Evolutionary conservation across 2,113 vertebrate species (phyloP), one percentile per base, ranked within the genome.

Genomic region (Scatophagus argus): DNA sequence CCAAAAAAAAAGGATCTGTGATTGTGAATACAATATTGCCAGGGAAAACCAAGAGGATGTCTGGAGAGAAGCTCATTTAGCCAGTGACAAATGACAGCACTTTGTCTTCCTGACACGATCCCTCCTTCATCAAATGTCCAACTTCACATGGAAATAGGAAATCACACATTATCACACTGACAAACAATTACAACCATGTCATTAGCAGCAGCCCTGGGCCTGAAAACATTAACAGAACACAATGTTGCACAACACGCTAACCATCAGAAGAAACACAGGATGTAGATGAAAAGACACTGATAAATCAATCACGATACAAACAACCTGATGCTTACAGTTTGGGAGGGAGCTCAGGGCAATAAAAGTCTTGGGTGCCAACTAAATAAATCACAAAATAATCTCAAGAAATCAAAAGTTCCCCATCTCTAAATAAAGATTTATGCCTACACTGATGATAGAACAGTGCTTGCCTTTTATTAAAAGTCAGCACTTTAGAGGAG

Each of bases 151-250:
- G 94, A 96, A 95, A 96, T 95, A 95, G 96, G 95, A 97, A 98
- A 96, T 96, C 93, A 92, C 93, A 93, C 94, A 95, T 96, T 96
- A 96, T 85, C 90, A 93, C 94, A 91, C 95, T 95, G 96, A 97
- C 96, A 97, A 98, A 98, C 96, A 97, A 96, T 96, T 96, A 95
- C 96, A 97, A 96, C 95, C 96, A 94, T 95, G 95, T 96, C 95
- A 96, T 97, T 96, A 97, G 95, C 94, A 92, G 95, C 94, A 94
- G 96, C 95, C 96, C 96, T 69, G 89, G 87, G 86, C 87, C 75
- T 80, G 85, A 56, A 87, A 85, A 82, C 84, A 89, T 87, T 89
- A 88, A 49, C 44, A 76, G 73, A 86, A 86, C 86, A 87, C 87
- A 90, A 88, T 67, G 90, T 49, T 63, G 79, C 89, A 54, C 91